Evolutionary conservation across 2,113 vertebrate genomes (phyloP), one percentile per base, ranked within the genome.

Genomic region (Urocynchramus pylzowi): DNA sequence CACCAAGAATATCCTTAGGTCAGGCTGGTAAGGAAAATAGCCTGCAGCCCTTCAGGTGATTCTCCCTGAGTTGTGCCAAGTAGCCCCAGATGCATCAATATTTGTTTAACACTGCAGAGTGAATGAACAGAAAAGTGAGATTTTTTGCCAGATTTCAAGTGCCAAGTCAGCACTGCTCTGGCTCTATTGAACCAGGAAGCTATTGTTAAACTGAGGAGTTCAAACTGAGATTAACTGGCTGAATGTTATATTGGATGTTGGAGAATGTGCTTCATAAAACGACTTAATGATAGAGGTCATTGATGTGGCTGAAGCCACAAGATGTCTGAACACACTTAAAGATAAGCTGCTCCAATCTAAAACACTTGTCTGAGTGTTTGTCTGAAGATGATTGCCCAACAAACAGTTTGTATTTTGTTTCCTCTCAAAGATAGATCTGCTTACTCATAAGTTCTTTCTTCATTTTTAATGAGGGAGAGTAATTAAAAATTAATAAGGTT

Each of bases 401-500:
- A 59, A 57, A 39, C 50, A 61, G 9, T 33, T 53, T 74, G 6
- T 71, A 22, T 86, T 86, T 88, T 80, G 11, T 59, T 91, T 59
- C 35, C 23, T 35, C 19, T 77, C 30, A 13, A 65, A 77, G 54
- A 74, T 10, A 87, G 26, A 78, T 49, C 70, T 91, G 45, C 61
- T 84, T 95, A 68, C 53, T 93, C 49, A 9, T 70, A 73, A 84
- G 41, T 78, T 74, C 28, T 41, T 94, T 30, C 30, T 90, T 76
- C 1, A 91, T 87, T 95, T 94, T 91, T 95, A 91, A 94, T 93
- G 81, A 94, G 16, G 24, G 7, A 41, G 4, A 41, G 13, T 14
- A 87, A 78, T 95, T 41, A 87, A 95, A 95, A 87, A 84, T 78
- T 71, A 59, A 84, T 81, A 54, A 69, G 19, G 9, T 70, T 84